Conservation (phyloP, 2,113 vertebrate species). For the Charina bottae region DNA sequence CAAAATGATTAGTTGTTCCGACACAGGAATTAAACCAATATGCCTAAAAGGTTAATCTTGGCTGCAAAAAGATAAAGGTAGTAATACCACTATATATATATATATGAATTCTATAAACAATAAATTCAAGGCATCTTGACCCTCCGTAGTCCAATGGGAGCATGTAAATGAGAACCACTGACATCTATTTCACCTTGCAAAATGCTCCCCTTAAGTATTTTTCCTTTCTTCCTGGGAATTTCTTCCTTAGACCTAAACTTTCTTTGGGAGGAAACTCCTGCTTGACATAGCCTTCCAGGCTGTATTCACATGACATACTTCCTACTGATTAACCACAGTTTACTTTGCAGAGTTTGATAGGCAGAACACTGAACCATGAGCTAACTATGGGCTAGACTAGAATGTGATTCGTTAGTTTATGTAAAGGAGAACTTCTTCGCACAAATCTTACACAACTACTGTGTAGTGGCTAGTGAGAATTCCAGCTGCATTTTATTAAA, state of each 20-base stretch:
- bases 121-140: neutral
- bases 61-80: neutral
- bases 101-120: neutral
- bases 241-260: neutral
- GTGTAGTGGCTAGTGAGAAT: slow-evolving; percentile 2
- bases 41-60: neutral
- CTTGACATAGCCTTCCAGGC: neutral
- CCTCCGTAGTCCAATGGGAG: neutral
- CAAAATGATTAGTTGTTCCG: neutral
- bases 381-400: neutral
- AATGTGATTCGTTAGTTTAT: neutral
- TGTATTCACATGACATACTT: neutral
- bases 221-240: neutral
- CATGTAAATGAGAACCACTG: neutral
- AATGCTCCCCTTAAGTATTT: neutral
- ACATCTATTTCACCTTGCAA: neutral
- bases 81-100: neutral
- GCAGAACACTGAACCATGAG: neutral
- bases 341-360: neutral
- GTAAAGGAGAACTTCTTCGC: neutral
- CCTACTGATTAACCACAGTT: neutral
- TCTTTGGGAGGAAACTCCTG: neutral
- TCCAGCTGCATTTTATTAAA: neutral
- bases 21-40: neutral
- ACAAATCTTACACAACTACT: neutral